phyloP scores from a whole-genome alignment of 2,113 vertebrate species.

The Notarius quadriscutis region DNA sequence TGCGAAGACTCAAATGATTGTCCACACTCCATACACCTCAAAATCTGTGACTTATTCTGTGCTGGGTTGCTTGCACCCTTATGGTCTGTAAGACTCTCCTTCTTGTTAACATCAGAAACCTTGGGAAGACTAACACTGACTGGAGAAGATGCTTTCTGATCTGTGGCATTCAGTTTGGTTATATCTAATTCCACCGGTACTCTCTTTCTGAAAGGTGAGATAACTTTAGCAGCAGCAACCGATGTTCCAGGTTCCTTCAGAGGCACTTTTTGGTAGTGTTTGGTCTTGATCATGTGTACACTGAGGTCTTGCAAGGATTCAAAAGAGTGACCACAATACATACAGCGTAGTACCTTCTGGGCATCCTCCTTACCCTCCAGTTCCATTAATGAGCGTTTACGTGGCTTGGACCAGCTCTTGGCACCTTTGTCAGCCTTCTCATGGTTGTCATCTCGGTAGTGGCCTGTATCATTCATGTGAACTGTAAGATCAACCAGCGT shows the following conservation, averaged over 20 bases:
- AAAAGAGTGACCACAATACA: conserved; percentile 99
- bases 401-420: conserved; percentile 97
- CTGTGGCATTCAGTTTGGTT: conserved; percentile 83
- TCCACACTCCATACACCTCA: conserved; percentile 97
- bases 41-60: conserved; percentile 94
- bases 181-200: conserved; percentile 84
- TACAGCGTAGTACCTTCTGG: conserved; percentile 96
- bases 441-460: conserved; percentile 98
- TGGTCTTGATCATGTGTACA: conserved; percentile 99
- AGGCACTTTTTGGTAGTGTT: conserved; percentile 99
- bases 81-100: conserved; percentile 68
- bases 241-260: conserved; percentile 96
- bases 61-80: conserved; percentile 82
- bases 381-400: conserved; percentile 96
- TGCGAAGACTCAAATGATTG: conserved; percentile 93
- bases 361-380: conserved; percentile 99
- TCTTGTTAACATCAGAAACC: conserved; percentile 41
- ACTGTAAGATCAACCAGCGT: conserved; percentile 95
- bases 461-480: conserved; percentile 98
- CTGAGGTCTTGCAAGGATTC: conserved; percentile 98
- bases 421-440: conserved; percentile 86
- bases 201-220: conserved; percentile 87
- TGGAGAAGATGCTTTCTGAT: conserved; percentile 74
- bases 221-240: conserved; percentile 88
- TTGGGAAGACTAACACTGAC: conserved; percentile 13